Base-by-base conservation (phyloP, 2,888 invertebrate species). In the Amphipoea lucens region DNA sequence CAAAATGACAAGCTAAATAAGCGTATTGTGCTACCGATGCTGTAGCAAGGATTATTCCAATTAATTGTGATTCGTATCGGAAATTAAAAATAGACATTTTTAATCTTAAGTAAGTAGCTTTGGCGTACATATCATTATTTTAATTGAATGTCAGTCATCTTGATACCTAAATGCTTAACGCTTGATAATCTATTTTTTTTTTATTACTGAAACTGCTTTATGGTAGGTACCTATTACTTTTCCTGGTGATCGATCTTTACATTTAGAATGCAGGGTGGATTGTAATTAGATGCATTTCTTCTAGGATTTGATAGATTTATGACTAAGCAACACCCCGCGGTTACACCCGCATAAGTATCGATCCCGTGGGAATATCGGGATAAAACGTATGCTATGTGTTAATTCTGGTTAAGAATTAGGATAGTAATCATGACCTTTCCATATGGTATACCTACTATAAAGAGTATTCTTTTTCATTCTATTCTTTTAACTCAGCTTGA, bases 1-100 rank as follows among this genome's bases (percentile, higher is more conserved):
- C 92, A 93, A 94, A 93, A 91, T 93, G 94, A 94, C 94, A 94
- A 91, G 91, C 87, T 91, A 92, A 93, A 92, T 92, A 91, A 92
- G 92, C 84, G 76, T 87, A 91, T 90, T 92, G 90, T 90, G 94
- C 95, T 94, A 94, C 95, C 88, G 95, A 92, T 90, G 85, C 75
- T 81, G 78, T 78, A 77, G 68, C 45, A 82, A 23, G 80, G 84
- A 87, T 87, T 85, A 88, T 87, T 83, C 57, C 83, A 81, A 88
- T 87, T 90, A 90, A 88, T 90, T 77, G 81, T 83, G 81, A 84
- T 85, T 80, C 69, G 82, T 86, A 89, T 90, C 83, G 69, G 76
- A 76, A 85, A 84, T 86, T 82, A 74, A 89, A 87, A 86, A 78
- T 80, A 76, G 79, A 67, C 57, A 51, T 63, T 85, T 80, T 74